A percentile compares a stretch with the other conserved stretches of the same genome.
These are phyloP conservation scores for Crotophaga sulcirostris DNA, from an alignment of 2,113 vertebrate species.

Conservation along the genomic window DNA sequence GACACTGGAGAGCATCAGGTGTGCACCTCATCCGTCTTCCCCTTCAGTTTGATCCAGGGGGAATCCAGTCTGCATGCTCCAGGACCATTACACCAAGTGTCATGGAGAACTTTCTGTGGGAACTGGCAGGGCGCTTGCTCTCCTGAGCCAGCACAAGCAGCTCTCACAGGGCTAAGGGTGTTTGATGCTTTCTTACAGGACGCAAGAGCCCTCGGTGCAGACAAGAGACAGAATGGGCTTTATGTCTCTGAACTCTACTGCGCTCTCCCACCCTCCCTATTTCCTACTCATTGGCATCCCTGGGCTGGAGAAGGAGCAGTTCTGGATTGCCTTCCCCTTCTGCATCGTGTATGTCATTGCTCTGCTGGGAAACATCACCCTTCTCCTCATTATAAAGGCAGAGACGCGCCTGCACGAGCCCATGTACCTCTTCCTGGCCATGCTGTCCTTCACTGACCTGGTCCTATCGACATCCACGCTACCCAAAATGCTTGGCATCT, in stretches of 20 bases:
- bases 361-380: slow-evolving; percentile 22
- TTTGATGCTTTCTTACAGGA: background rate
- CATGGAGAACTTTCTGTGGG: background rate
- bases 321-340: slow-evolving; percentile 51
- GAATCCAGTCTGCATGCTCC: background rate
- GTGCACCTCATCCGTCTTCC: background rate
- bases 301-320: slow-evolving; percentile 36
- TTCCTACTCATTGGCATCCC: slow-evolving; percentile 50
- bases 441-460: slow-evolving; percentile 56
- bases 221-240: background rate
- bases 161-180: background rate
- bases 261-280: background rate
- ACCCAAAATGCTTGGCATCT: slow-evolving; percentile 57
- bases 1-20: too few species aligned
- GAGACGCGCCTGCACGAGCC: slow-evolving; percentile 38
- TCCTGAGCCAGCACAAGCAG: background rate
- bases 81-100: background rate
- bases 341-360: slow-evolving; percentile 5
- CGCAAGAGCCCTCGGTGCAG: background rate
- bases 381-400: slow-evolving; percentile 6
- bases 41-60: background rate
- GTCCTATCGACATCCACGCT: slow-evolving; percentile 1
- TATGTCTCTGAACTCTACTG: background rate
- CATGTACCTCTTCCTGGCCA: slow-evolving; percentile 59
- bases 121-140: background rate